Conservation (phyloP, 2,797 vertebrate species). For the Margarornis squamiger region DNA sequence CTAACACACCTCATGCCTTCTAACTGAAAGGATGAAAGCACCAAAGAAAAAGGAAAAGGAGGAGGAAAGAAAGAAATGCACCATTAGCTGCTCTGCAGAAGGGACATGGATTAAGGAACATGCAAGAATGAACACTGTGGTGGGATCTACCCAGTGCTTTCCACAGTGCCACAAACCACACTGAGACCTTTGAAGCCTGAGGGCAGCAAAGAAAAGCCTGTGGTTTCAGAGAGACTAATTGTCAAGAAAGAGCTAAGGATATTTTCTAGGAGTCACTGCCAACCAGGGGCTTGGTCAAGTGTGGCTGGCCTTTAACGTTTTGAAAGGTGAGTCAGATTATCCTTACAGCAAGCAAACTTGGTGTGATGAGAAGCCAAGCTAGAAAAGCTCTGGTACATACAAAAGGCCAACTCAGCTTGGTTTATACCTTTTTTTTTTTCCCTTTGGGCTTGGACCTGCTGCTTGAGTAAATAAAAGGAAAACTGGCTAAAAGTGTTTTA, state of each 20-base stretch:
- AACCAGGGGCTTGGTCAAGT: not conserved
- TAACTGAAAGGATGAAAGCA: not conserved
- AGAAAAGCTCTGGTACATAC: not conserved
- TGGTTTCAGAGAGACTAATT: not conserved
- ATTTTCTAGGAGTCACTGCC: not conserved
- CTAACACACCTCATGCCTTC: not conserved
- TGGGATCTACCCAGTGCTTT: not conserved
- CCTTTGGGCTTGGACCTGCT: not conserved
- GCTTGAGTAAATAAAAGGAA: not conserved
- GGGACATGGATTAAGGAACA: not conserved
- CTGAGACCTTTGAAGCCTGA: not conserved
- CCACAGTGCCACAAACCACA: not conserved
- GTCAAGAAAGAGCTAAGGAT: not conserved
- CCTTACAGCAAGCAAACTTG: slow-evolving; percentile 12
- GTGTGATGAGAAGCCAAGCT: not conserved
- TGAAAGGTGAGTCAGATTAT: slow-evolving; percentile 27
- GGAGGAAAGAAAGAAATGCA: not conserved
- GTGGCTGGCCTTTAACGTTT: not conserved
- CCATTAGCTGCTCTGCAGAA: not conserved
- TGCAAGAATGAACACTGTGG: fast-evolving
- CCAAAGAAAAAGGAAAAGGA: not conserved
- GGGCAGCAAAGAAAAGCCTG: not conserved
- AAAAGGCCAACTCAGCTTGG: not conserved
- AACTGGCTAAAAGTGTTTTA: not conserved
- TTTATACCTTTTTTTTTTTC: not conserved